A percentile compares a stretch with the other conserved stretches of the same genome.
These are phyloP conservation scores for Heliopora coerulea DNA, from an alignment of 92 coral and sea anemone genomes.

Conservation along the genomic window DNA sequence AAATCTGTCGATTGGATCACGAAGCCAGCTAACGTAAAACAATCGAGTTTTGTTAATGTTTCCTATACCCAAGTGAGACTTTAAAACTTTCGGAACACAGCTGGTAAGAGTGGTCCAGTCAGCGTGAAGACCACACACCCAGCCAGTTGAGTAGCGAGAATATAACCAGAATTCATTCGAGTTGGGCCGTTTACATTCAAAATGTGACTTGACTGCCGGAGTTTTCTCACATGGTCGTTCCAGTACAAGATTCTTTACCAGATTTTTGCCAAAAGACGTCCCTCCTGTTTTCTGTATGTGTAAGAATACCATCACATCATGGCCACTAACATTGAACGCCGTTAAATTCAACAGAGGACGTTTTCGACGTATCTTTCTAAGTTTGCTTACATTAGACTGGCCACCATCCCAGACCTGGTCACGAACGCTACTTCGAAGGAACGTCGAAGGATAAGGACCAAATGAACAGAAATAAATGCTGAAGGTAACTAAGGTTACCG, in stretches of 20 bases:
- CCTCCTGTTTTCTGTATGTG: conserved; percentile 99
- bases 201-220: conserved; percentile 43
- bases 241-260: conserved; percentile 66
- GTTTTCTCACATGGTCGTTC: conserved; percentile 62
- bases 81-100: conserved; percentile 72
- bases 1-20: conserved; percentile 80
- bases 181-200: conserved; percentile 70
- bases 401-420: neutral
- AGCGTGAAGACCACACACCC: conserved; percentile 95
- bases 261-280: conserved; percentile 82
- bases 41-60: conserved; percentile 42
- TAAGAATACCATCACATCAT: conserved; percentile 78
- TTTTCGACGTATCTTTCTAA: neutral
- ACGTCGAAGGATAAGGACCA: neutral
- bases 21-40: conserved; percentile 78
- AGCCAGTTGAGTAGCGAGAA: conserved; percentile 85
- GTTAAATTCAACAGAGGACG: neutral
- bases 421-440: neutral
- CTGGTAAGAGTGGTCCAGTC: conserved; percentile 84
- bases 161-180: conserved; percentile 81
- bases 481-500: neutral
- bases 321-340: conserved; percentile 52
- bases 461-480: neutral
- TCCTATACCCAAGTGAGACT: conserved; percentile 53
- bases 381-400: too few relatives aligned